Conservation (phyloP, 2,888 invertebrate species). For the Halictus quadricinctus region DNA sequence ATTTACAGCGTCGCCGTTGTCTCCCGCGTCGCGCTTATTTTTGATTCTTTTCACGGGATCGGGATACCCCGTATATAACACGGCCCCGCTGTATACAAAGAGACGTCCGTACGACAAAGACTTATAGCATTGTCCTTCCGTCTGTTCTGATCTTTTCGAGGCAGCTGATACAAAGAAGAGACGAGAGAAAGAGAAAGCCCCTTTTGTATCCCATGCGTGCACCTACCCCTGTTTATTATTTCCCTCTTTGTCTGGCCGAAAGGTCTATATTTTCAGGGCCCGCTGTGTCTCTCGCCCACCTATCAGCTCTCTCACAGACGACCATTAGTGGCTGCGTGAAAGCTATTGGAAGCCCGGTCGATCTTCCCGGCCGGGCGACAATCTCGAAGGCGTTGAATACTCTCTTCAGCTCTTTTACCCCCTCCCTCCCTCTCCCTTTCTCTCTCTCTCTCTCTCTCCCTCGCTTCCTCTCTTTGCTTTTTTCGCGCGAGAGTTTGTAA, state of each 20-base stretch:
- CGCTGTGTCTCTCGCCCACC: slow-evolving; percentile 37
- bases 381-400: slow-evolving; percentile 58
- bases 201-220: slow-evolving; percentile 72
- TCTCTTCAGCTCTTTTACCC: slow-evolving; percentile 33
- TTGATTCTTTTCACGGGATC: slow-evolving; percentile 40
- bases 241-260: slow-evolving; percentile 39
- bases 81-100: slow-evolving; percentile 44
- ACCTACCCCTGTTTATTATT: slow-evolving; percentile 61
- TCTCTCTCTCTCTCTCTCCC: not conserved
- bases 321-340: slow-evolving; percentile 78
- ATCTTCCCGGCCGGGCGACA: slow-evolving; percentile 68
- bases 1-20: slow-evolving; percentile 17
- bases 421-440: slow-evolving; percentile 19
- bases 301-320: slow-evolving; percentile 73
- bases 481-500: slow-evolving; percentile 4
- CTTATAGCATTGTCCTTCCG: slow-evolving; percentile 73
- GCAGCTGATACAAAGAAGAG: slow-evolving; percentile 77
- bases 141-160: slow-evolving; percentile 76
- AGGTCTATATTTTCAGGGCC: slow-evolving; percentile 47
- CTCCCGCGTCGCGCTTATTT: slow-evolving; percentile 1
- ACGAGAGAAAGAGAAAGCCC: slow-evolving; percentile 69
- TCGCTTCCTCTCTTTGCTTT: not conserved
- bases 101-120: slow-evolving; percentile 68
- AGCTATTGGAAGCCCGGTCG: slow-evolving; percentile 76
- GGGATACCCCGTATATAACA: slow-evolving; percentile 39